phyloP scores from a whole-genome alignment of 1,140 invertebrate genomes.

The Halictus rubicundus region DNA sequence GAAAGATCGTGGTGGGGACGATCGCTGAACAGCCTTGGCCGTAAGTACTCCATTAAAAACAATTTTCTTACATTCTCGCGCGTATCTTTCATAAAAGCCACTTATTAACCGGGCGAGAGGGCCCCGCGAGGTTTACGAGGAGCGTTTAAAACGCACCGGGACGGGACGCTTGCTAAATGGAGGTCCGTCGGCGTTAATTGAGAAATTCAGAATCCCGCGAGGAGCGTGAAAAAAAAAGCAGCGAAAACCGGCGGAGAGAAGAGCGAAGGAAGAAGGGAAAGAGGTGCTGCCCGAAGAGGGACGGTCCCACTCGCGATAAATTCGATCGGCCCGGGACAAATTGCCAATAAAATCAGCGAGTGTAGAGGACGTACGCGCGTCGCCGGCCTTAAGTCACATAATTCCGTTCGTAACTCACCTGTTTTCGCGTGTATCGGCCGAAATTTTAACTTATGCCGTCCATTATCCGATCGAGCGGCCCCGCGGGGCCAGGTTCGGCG shows the following conservation, averaged over 20 bases:
- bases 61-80: background rate
- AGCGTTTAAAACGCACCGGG: slow-evolving; percentile 8
- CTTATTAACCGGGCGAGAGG: slow-evolving; percentile 15
- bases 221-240: background rate
- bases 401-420: slow-evolving; percentile 73
- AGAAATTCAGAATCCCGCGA: slow-evolving; percentile 57
- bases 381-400: slow-evolving; percentile 67
- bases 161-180: slow-evolving; percentile 34
- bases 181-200: slow-evolving; percentile 55
- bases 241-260: background rate
- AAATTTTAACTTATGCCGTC: slow-evolving; percentile 74
- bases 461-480: slow-evolving; percentile 69
- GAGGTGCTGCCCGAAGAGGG: background rate
- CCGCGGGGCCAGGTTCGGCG: background rate
- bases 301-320: slow-evolving; percentile 57
- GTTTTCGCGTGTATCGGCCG: slow-evolving; percentile 70
- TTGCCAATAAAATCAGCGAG: slow-evolving; percentile 65
- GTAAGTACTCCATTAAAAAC: slow-evolving; percentile 6
- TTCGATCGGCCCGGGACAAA: slow-evolving; percentile 63
- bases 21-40: background rate
- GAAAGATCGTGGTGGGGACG: background rate
- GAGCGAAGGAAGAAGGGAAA: background rate
- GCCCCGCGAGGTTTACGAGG: background rate
- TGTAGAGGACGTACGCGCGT: slow-evolving; percentile 32
- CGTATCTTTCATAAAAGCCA: slow-evolving; percentile 7